Base-by-base conservation (phyloP, 2,113 vertebrate genomes). In the Oryzias woworae region DNA sequence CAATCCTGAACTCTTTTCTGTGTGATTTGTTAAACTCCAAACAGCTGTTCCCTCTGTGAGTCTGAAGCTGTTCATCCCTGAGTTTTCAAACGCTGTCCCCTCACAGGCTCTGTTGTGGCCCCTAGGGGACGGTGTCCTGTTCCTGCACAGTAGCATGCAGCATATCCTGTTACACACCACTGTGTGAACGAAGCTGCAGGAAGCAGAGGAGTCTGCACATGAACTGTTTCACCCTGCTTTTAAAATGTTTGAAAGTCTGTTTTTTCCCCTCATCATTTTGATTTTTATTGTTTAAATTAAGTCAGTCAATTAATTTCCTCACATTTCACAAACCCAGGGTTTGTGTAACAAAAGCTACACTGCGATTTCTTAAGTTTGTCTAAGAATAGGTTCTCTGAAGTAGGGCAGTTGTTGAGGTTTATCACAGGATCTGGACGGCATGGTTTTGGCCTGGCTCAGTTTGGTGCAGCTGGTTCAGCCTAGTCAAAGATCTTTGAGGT, bases 331-430 rank as follows among this genome's bases (percentile, higher is more conserved):
- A 36, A 36, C 36, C 10, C 10, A 12, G 8, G 0, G 3, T 36
- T 2, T 36, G 36, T 12, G 10, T 12, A 36, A 36, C 36, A 36
- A 13, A 12, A 12, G 8, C 15, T 14, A 55, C 75, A 61, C 60
- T 71, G 71, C 68, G 75, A 55, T 61, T 56, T 65, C 80, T 58
- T 80, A 75, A 53, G 62, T 82, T 58, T 78, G 22, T 77, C 77
- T 79, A 77, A 84, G 72, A 78, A 85, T 81, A 86, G 77, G 36
- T 53, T 53, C 50, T 69, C 67, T 70, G 55, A 71, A 55, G 48
- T 73, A 67, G 73, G 69, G 68, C 49, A 66, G 69, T 49, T 16
- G 58, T 54, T 41, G 71, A 58, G 64, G 76, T 78, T 66, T 65
- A 64, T 67, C 69, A n/a, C 50, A 2, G 28, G 61, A 71, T 68